phyloP scores from a whole-genome alignment of 1,140 invertebrate species.

The Drosophila pectinifera region DNA sequence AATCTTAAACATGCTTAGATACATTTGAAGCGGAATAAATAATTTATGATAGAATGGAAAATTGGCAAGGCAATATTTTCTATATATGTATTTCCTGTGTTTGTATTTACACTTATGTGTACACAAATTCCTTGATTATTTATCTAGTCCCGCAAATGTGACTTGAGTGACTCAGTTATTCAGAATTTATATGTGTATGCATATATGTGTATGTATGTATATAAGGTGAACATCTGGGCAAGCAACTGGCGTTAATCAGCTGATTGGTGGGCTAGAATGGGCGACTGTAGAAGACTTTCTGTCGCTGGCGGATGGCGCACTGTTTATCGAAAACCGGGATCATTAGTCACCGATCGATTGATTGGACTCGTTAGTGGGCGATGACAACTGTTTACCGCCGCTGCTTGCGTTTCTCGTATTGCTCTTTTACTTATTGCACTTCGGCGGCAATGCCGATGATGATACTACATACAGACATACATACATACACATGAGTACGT shows the following conservation, averaged over 20 bases:
- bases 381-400: slow-evolving; percentile 31
- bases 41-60: too few relatives aligned
- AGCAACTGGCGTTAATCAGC: slow-evolving; percentile 23
- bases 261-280: slow-evolving; percentile 22
- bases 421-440: slow-evolving; percentile 21
- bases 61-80: too few relatives aligned
- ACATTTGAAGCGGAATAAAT: too few relatives aligned
- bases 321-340: slow-evolving; percentile 2
- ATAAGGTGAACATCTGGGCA: slow-evolving; percentile 5
- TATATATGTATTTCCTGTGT: not conserved
- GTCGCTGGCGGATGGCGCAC: slow-evolving; percentile 11
- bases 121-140: not conserved
- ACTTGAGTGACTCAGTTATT: not conserved
- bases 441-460: slow-evolving; percentile 25
- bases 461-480: not conserved
- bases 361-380: slow-evolving; percentile 26
- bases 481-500: not conserved
- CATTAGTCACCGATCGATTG: slow-evolving; percentile 42
- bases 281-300: slow-evolving; percentile 21
- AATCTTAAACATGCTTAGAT: too few relatives aligned
- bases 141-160: not conserved
- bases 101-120: not conserved
- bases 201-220: not conserved
- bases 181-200: too few relatives aligned
- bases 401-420: slow-evolving; percentile 1